phyloP scores from a whole-genome alignment of 2,888 invertebrate genomes.

The Mythimna loreyi region DNA sequence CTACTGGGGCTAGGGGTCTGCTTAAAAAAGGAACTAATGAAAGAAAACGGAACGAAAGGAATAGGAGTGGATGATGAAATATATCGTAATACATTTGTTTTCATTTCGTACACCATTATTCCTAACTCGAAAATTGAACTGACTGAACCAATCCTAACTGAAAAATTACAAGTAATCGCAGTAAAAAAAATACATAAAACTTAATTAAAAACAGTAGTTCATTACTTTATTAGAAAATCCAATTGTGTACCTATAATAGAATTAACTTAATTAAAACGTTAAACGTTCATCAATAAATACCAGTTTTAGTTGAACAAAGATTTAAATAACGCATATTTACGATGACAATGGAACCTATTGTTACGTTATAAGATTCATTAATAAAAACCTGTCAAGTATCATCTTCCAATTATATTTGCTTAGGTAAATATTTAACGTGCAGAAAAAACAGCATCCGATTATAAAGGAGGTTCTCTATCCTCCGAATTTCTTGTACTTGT shows the following conservation, averaged over 20 bases:
- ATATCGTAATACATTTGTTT: no score
- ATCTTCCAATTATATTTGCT: constrained; percentile 8
- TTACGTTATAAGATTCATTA: constrained; percentile 19
- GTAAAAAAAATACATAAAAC: neutral
- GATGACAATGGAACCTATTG: constrained; percentile 41
- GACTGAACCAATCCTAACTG: no score
- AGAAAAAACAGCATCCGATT: neutral
- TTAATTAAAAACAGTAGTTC: neutral
- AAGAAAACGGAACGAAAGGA: no score
- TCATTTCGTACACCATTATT: no score
- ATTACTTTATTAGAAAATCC: neutral
- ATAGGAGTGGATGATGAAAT: no score
- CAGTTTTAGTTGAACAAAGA: constrained; percentile 17
- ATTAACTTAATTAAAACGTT: constrained; percentile 22
- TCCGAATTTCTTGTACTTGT: no score
- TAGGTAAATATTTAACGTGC: neutral
- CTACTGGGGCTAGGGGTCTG: no score
- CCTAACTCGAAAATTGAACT: no score
- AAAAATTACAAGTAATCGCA: neutral
- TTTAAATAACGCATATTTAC: constrained; percentile 34
- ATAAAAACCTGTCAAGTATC: constrained; percentile 30
- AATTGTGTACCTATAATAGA: neutral
- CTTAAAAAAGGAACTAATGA: no score
- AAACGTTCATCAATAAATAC: constrained; percentile 13
- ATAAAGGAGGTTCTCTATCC: no score